Conservation (phyloP, 2,113 vertebrate species). For the Brienomyrus brachyistius region DNA sequence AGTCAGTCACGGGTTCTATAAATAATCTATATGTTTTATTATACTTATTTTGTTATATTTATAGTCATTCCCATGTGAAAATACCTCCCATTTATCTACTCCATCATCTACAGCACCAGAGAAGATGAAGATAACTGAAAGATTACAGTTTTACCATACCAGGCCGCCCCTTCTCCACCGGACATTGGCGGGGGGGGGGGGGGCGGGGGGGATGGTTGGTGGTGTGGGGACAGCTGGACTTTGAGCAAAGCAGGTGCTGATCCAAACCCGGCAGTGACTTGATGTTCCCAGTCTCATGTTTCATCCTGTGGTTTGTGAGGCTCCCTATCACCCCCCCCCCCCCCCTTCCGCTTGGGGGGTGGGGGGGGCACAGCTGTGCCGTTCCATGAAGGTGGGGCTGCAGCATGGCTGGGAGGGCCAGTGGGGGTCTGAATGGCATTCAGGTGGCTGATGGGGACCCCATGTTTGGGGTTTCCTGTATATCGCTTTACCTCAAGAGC, state of each 20-base stretch:
- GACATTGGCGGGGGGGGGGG: slow-evolving; percentile 7
- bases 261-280: neutral
- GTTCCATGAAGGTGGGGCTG: neutral
- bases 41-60: too few relatives aligned
- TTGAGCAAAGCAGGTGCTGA: slow-evolving; percentile 14
- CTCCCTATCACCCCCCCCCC: neutral
- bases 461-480: neutral
- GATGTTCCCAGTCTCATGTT: neutral
- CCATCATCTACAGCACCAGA: neutral
- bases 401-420: neutral
- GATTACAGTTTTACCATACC: slow-evolving; percentile 26
- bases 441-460: neutral
- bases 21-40: neutral
- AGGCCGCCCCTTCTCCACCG: slow-evolving; percentile 36
- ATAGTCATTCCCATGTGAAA: neutral
- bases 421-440: neutral
- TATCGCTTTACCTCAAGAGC: neutral
- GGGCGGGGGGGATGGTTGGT: too few relatives aligned
- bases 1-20: neutral
- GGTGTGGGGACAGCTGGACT: neutral
- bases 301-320: neutral
- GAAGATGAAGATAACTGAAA: neutral
- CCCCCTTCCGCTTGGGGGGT: neutral
- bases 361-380: neutral
- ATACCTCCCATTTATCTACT: neutral